Evolutionary conservation across 2,113 vertebrate genomes (phyloP).

Genomic region (Coryphaenoides rupestris): DNA sequence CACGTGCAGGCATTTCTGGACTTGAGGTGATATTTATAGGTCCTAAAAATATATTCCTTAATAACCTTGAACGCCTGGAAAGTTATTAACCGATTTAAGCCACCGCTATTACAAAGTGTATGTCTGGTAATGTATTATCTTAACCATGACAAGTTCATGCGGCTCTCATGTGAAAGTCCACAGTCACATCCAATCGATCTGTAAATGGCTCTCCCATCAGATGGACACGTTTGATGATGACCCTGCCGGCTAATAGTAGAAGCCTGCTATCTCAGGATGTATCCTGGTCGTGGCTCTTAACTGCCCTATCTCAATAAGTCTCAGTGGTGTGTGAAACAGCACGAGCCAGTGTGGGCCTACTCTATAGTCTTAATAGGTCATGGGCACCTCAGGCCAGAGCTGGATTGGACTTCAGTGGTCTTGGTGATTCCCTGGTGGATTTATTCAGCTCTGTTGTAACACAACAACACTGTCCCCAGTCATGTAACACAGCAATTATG

Average conservation of each 20-base stretch:
- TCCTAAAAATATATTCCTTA: too few species aligned
- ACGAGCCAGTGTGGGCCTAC: constrained; percentile 58
- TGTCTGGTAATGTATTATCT: too few species aligned
- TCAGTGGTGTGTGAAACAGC: constrained; percentile 52
- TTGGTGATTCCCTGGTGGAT: constrained; percentile 51
- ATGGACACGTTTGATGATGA: background rate
- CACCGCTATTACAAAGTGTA: too few species aligned
- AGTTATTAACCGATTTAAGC: too few species aligned
- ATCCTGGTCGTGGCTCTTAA: constrained; percentile 43
- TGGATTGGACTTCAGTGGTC: constrained; percentile 74
- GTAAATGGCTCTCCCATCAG: constrained; percentile 1
- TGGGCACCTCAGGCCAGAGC: constrained; percentile 54
- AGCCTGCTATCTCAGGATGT: constrained; percentile 15
- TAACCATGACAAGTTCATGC: too few species aligned
- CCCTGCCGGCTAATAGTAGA: constrained; percentile 11
- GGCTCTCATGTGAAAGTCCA: too few species aligned
- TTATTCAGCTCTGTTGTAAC: constrained; percentile 30
- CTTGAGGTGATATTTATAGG: too few species aligned
- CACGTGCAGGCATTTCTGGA: too few species aligned
- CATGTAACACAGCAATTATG: background rate
- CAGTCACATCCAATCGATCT: background rate
- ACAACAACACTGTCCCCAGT: constrained; percentile 25
- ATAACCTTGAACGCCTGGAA: too few species aligned
- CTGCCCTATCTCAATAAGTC: constrained; percentile 23
- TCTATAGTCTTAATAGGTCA: constrained; percentile 58